Evolutionary conservation across 1,140 invertebrate genomes (phyloP).

Genomic region (Phthorimaea operculella): DNA sequence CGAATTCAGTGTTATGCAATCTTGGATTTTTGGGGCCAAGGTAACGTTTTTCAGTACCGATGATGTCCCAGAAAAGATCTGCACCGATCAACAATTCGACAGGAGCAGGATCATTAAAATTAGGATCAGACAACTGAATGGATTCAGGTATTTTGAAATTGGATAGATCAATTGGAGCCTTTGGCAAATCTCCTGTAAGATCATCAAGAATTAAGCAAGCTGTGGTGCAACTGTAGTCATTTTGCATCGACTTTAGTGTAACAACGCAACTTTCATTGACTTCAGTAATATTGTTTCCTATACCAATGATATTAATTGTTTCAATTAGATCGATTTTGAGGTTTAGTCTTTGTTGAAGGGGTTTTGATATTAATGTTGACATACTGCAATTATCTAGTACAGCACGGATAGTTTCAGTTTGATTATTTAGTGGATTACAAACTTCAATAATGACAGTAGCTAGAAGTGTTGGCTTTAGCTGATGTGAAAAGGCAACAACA

Average conservation of each 20-base stretch:
- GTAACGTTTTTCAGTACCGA: neutral
- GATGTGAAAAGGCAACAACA: conserved; percentile 14
- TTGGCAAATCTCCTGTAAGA: neutral
- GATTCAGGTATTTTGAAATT: neutral
- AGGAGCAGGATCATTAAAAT: neutral
- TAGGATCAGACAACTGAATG: neutral
- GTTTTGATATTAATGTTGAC: conserved; percentile 25
- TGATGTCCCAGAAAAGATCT: conserved; percentile 8
- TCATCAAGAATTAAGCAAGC: neutral
- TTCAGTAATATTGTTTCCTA: conserved; percentile 8
- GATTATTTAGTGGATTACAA: conserved; percentile 18
- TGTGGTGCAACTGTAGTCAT: neutral
- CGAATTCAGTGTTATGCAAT: conserved; percentile 6
- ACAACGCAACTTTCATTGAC: neutral
- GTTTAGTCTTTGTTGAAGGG: conserved; percentile 14
- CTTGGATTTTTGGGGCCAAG: conserved; percentile 6
- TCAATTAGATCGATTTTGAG: conserved; percentile 12
- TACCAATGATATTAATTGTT: conserved; percentile 13
- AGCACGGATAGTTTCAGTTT: conserved; percentile 14
- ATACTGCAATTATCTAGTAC: conserved; percentile 27
- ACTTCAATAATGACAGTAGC: conserved; percentile 24
- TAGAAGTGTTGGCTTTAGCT: conserved; percentile 16
- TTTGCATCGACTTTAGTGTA: neutral
- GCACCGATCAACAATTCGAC: conserved; percentile 2
- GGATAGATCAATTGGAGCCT: neutral